Evolutionary conservation across 1,140 invertebrate species (phyloP).

Genomic region (Drosophila malerkotliana): DNA sequence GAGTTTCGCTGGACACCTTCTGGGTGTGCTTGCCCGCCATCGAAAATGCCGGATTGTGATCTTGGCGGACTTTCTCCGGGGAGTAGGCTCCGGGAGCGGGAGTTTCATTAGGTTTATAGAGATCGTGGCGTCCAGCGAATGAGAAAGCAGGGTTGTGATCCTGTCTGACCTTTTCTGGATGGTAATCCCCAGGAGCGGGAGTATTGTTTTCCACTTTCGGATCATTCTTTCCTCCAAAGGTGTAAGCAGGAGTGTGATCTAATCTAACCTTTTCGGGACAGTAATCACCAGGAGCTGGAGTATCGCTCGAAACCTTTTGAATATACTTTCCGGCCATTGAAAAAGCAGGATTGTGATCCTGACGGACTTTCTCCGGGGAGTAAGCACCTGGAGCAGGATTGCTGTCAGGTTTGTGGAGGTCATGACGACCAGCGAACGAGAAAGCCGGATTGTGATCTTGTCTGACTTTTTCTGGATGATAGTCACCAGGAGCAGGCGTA

Average conservation of each 20-base stretch:
- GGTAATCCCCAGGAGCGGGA: conserved; percentile 86
- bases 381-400: conserved; percentile 86
- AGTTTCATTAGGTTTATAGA: conserved; percentile 7
- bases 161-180: conserved; percentile 85
- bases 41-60: conserved; percentile 85
- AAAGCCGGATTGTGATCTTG: conserved; percentile 85
- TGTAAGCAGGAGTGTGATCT: conserved; percentile 86
- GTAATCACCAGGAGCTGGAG: conserved; percentile 87
- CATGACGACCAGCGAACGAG: conserved; percentile 85
- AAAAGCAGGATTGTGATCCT: conserved; percentile 84
- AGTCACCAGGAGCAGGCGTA: conserved; percentile 88
- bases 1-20: conserved; percentile 83
- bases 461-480: conserved; percentile 90
- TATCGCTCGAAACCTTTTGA: conserved; percentile 87
- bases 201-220: conserved; percentile 84
- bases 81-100: conserved; percentile 86
- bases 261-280: conserved; percentile 86
- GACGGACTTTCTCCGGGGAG: conserved; percentile 86
- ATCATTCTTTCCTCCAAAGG: conserved; percentile 85
- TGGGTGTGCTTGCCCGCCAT: conserved; percentile 84
- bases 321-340: conserved; percentile 85
- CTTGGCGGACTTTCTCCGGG: conserved; percentile 87
- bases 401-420: conserved; percentile 75
- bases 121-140: conserved; percentile 84
- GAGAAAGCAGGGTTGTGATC: conserved; percentile 86